Evolutionary conservation across 2,888 invertebrate species (phyloP).

Genomic region (Stomorhina lunata): DNA sequence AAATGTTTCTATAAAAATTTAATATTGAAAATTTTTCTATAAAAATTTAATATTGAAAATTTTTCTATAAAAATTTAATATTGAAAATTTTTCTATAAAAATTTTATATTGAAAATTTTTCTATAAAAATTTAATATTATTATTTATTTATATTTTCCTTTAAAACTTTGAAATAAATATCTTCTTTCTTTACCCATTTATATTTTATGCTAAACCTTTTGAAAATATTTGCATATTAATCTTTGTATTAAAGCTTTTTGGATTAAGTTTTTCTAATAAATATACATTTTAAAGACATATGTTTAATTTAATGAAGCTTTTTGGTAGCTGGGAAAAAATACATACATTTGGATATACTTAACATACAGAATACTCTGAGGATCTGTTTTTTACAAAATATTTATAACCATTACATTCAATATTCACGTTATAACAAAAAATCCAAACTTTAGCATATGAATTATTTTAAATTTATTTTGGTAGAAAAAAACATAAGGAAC

Average conservation of each 20-base stretch:
- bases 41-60: too few species aligned
- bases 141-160: too few species aligned
- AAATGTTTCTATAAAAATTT: too few species aligned
- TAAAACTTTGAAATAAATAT: too few species aligned
- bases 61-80: too few species aligned
- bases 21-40: too few species aligned
- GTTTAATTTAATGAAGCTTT: neutral
- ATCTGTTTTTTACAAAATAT: neutral
- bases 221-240: neutral
- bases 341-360: neutral
- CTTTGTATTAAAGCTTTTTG: neutral
- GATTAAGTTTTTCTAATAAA: conserved; percentile 16
- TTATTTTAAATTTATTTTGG: conserved; percentile 12
- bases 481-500: neutral
- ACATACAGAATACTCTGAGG: neutral
- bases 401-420: conserved; percentile 20
- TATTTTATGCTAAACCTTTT: too few species aligned
- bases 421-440: neutral
- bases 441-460: conserved; percentile 5
- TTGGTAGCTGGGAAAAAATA: neutral
- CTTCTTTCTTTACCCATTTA: too few species aligned
- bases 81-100: too few species aligned
- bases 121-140: too few species aligned
- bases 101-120: too few species aligned
- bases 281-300: neutral